Conservation (phyloP, 2,797 vertebrate species). For the Cyprinodon diabolis region DNA sequence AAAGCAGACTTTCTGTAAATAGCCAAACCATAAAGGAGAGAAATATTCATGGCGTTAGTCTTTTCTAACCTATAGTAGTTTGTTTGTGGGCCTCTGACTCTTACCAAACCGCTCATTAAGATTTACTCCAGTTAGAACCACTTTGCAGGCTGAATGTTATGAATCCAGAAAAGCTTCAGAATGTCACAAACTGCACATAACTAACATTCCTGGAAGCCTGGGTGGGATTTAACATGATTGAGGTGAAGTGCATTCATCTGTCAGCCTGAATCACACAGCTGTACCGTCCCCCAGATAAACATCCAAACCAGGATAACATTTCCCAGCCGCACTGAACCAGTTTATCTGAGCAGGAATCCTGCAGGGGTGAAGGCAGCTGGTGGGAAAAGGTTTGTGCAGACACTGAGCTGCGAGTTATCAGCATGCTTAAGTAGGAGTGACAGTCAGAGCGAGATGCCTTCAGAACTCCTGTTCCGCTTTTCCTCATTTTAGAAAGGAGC, state of each 20-base stretch:
- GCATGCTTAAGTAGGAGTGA: not conserved
- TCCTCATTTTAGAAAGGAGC: not conserved
- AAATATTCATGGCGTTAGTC: not conserved
- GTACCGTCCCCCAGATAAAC: conserved; percentile 18
- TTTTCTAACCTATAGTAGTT: not conserved
- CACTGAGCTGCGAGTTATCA: not conserved
- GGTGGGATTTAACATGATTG: conserved; percentile 42
- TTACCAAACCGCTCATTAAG: not conserved
- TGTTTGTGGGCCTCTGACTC: not conserved
- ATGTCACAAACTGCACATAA: conserved; percentile 35
- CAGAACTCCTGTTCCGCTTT: not conserved
- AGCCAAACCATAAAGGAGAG: not conserved
- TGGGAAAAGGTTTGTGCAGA: conserved; percentile 12
- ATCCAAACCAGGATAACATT: conserved; percentile 1
- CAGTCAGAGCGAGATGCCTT: not conserved
- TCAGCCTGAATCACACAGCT: conserved; percentile 38
- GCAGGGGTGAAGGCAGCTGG: conserved; percentile 17
- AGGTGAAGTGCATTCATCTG: conserved; percentile 21
- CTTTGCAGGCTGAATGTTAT: not conserved
- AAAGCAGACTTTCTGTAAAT: not conserved
- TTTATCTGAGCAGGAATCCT: conserved; percentile 10
- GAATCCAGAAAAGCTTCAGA: conserved; percentile 7
- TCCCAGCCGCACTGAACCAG: conserved; percentile 3
- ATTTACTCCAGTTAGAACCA: not conserved
- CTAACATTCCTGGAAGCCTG: conserved; percentile 39